These are phyloP conservation scores for Donacobius atricapilla DNA, from an alignment of 2,113 vertebrate genomes.

Conservation along the genomic window DNA sequence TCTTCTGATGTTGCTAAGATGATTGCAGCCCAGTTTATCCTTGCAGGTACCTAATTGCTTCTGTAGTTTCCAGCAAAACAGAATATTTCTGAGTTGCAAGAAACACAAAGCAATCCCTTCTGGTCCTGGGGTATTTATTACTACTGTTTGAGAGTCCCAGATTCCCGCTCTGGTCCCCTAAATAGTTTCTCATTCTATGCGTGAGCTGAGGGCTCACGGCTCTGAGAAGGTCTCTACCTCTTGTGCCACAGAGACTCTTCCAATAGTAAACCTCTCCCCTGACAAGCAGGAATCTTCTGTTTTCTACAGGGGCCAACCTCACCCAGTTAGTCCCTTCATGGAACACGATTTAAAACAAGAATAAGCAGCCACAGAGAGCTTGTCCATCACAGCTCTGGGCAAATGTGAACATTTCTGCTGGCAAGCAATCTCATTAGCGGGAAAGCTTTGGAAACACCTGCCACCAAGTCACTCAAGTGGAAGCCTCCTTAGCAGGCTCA, in stretches of 20 bases:
- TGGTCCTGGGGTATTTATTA: not conserved
- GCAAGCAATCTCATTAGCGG: not conserved
- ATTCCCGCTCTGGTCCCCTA: not conserved
- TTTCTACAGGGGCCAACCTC: not conserved
- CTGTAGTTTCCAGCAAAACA: not conserved
- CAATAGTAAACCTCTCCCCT: not conserved
- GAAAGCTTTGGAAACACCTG: not conserved
- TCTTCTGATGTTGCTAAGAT: not conserved
- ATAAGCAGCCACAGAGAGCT: not conserved
- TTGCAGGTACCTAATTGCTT: not conserved
- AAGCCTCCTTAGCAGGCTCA: not conserved
- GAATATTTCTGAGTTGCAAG: not conserved
- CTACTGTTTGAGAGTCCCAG: not conserved
- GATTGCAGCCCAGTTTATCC: not conserved
- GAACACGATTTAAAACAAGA: not conserved
- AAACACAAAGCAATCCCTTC: not conserved
- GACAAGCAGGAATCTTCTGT: not conserved
- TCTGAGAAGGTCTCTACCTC: not conserved
- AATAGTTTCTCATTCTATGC: not conserved
- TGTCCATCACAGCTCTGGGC: not conserved
- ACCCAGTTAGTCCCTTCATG: not conserved
- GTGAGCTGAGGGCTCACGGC: not conserved
- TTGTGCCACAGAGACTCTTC: not conserved
- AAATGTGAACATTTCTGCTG: not conserved
- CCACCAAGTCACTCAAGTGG: not conserved